Conservation (phyloP, 1,140 invertebrate species). For the Leguminivora glycinivorella region DNA sequence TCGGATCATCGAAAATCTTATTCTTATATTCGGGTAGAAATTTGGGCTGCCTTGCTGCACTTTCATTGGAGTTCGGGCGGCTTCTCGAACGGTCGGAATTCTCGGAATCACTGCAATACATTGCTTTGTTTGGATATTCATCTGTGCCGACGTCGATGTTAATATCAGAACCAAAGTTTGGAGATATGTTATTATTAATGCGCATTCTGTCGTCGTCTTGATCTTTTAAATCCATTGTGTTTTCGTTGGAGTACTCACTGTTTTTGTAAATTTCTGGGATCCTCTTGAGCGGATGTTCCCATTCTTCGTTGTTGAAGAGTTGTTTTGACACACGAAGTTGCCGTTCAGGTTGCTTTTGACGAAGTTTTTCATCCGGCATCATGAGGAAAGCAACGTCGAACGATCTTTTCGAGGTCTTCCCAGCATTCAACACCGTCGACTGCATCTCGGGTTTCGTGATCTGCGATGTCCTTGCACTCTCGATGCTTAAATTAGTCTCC, state of each 20-base stretch:
- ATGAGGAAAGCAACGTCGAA: conserved; percentile 94
- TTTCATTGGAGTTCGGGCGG: conserved; percentile 76
- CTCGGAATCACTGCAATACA: conserved; percentile 76
- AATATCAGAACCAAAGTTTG: conserved; percentile 70
- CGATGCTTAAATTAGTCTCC: conserved; percentile 64
- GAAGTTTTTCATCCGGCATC: conserved; percentile 89
- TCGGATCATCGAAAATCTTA: conserved; percentile 81
- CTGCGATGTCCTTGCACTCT: conserved; percentile 69
- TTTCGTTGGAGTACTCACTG: conserved; percentile 68
- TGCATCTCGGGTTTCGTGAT: conserved; percentile 60
- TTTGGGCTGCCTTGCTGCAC: conserved; percentile 68
- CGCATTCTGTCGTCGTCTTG: conserved; percentile 70
- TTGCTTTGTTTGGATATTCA: conserved; percentile 74
- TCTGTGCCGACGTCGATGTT: conserved; percentile 79
- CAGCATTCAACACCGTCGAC: conserved; percentile 59
- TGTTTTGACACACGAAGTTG: conserved; percentile 79
- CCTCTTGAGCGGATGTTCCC: conserved; percentile 66
- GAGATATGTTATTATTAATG: conserved; percentile 73
- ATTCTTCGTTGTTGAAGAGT: conserved; percentile 70
- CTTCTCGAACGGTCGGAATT: conserved; percentile 74
- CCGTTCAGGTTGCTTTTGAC: conserved; percentile 83
- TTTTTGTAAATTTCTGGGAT: conserved; percentile 67
- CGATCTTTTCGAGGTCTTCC: conserved; percentile 83
- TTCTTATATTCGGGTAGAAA: conserved; percentile 78
- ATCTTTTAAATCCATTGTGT: conserved; percentile 62